Evolutionary conservation across 2,888 invertebrate species (phyloP).

Genomic region (Poecilobothrus nobilitatus): DNA sequence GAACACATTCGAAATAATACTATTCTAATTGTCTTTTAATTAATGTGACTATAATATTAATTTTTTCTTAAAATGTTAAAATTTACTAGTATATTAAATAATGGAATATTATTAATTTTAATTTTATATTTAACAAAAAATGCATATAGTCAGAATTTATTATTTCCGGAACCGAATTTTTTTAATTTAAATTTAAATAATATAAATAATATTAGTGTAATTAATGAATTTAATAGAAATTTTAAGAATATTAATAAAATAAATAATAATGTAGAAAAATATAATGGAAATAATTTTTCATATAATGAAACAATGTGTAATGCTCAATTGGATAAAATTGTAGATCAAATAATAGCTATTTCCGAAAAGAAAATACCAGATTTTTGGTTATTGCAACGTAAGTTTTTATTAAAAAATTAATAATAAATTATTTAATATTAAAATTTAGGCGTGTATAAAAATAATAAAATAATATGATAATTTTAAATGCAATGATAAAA

Average conservation of each 20-base stretch:
- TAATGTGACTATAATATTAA: too few relatives aligned
- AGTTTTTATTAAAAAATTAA: neutral
- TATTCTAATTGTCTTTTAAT: too few relatives aligned
- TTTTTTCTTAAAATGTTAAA: too few relatives aligned
- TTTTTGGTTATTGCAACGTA: neutral
- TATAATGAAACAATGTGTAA: neutral
- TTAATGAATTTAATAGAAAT: neutral
- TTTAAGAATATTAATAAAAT: neutral
- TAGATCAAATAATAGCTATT: neutral
- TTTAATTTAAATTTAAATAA: neutral
- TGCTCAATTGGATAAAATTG: neutral
- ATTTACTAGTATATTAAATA: too few relatives aligned
- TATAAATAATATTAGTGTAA: neutral
- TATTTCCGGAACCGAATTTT: neutral
- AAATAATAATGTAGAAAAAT: too few relatives aligned
- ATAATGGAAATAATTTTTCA: neutral
- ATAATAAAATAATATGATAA: too few relatives aligned
- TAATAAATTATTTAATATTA: too few relatives aligned
- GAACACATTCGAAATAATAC: too few relatives aligned
- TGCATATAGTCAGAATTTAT: neutral
- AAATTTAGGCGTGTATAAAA: too few relatives aligned
- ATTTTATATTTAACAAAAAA: neutral
- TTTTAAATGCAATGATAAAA: too few relatives aligned
- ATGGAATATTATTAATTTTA: neutral
- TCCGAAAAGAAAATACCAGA: neutral